Base-by-base conservation (phyloP, 2,797 vertebrate genomes). In the Phalloptychus januarius region DNA sequence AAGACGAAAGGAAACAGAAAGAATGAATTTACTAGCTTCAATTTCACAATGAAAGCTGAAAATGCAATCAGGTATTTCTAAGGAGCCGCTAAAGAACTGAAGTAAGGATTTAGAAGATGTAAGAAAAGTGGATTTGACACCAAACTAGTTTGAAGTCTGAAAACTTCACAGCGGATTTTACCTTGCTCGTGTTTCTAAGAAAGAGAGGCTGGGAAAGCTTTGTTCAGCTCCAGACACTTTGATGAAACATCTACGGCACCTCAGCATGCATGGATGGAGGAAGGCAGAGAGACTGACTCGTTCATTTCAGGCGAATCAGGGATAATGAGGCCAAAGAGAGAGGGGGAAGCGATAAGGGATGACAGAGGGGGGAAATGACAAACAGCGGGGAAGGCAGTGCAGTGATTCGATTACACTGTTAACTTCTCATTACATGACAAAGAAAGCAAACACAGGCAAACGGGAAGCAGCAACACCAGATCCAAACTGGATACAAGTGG, bases 341-440 rank as follows among this genome's bases (percentile, higher is more conserved):
- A 80, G 84, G 71, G 40, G 77, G 75, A 46, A 77, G 83, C 87
- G 92, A 91, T 86, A 88, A 91, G 79, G 76, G n/a, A 85, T 25
- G 86, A 86, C 83, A 87, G 84, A 84, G 83, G 74, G 82, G 83
- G 83, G 85, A 85, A 85, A 88, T 88, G 88, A 92, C 84, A 89
- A 87, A 91, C 74, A 87, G 86, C 81, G 77, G 81, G 73, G 46
- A 78, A 81, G 85, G 84, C 77, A 75, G 82, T 2, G 75, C 75
- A 42, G 76, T 82, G 85, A 90, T 91, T 92, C 74, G 79, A 92
- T 93, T 91, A 91, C 77, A 86, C 75, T 77, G 71, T 8, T 70
- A 88, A 91, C 84, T 90, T 91, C 89, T 80, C 85, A 79, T 91
- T 90, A 89, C 86, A 91, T 61, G 82, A 90, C 83, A 87, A 69